Percentiles rank a stretch among this genome's conserved stretches.
phyloP scores from a whole-genome alignment of 1,140 invertebrate genomes.

The Muscidifurax raptorellus region DNA sequence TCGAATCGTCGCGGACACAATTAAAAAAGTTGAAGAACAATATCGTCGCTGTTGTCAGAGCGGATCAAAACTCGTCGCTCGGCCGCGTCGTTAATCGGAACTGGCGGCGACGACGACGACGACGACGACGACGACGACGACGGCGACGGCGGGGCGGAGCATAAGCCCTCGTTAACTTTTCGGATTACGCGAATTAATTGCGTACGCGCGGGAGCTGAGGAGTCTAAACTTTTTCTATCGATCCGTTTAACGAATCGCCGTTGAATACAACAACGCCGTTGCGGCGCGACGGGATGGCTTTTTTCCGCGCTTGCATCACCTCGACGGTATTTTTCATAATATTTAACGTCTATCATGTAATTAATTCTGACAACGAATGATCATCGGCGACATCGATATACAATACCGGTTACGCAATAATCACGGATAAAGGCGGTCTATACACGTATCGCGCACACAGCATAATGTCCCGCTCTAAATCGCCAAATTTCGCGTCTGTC shows the following conservation, averaged over 20 bases:
- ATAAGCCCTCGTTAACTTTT: constrained; percentile 52
- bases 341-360: too few species aligned
- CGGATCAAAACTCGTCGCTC: constrained; percentile 50
- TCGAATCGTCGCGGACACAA: constrained; percentile 13
- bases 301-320: not conserved
- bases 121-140: constrained; percentile 23
- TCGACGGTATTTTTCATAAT: too few species aligned
- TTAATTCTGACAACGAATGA: too few species aligned
- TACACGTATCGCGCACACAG: not conserved
- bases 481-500: constrained; percentile 1
- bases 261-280: not conserved
- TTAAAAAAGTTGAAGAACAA: constrained; percentile 47
- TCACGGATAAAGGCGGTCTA: not conserved
- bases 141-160: not conserved
- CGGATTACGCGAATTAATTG: constrained; percentile 55
- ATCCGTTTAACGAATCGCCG: constrained; percentile 25
- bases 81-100: constrained; percentile 53
- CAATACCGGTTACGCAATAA: not conserved
- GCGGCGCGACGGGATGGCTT: too few species aligned
- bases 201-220: constrained; percentile 31
- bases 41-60: constrained; percentile 50
- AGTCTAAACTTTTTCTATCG: constrained; percentile 52
- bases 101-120: constrained; percentile 30
- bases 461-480: not conserved
- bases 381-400: too few species aligned